These are phyloP conservation scores for Odontocerum albicorne DNA, from an alignment of 2,888 invertebrate genomes.

Conservation along the genomic window DNA sequence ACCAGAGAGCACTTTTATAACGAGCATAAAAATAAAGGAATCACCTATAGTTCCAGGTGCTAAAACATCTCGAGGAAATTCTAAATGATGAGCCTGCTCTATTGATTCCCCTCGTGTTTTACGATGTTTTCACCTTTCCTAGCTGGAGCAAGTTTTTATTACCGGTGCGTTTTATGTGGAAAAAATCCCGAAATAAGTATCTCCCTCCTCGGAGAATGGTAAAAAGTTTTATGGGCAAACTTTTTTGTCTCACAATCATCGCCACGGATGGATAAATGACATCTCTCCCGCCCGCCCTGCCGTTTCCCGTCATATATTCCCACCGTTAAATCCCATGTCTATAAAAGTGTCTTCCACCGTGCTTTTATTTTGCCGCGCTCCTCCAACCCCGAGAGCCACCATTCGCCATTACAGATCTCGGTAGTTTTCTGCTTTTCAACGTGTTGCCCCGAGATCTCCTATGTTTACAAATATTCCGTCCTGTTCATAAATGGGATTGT, in stretches of 20 bases:
- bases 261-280: not conserved
- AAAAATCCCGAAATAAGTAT: not conserved
- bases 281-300: not conserved
- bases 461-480: too few relatives aligned
- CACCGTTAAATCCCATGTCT: conserved; percentile 8
- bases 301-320: conserved; percentile 16
- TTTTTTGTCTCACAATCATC: conserved; percentile 21
- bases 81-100: too few relatives aligned
- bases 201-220: conserved; percentile 4
- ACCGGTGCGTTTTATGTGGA: not conserved
- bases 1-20: too few relatives aligned
- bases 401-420: too few relatives aligned
- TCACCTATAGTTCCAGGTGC: too few relatives aligned
- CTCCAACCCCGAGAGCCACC: not conserved
- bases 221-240: conserved; percentile 20
- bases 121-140: conserved; percentile 5
- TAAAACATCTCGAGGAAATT: too few relatives aligned
- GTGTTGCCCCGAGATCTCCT: too few relatives aligned
- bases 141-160: conserved; percentile 1
- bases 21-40: too few relatives aligned
- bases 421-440: too few relatives aligned
- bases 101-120: not conserved
- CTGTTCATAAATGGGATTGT: too few relatives aligned
- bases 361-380: conserved; percentile 8
- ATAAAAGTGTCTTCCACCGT: conserved; percentile 1